Conservation (phyloP, 2,888 invertebrate species). For the Copidosoma aretas region DNA sequence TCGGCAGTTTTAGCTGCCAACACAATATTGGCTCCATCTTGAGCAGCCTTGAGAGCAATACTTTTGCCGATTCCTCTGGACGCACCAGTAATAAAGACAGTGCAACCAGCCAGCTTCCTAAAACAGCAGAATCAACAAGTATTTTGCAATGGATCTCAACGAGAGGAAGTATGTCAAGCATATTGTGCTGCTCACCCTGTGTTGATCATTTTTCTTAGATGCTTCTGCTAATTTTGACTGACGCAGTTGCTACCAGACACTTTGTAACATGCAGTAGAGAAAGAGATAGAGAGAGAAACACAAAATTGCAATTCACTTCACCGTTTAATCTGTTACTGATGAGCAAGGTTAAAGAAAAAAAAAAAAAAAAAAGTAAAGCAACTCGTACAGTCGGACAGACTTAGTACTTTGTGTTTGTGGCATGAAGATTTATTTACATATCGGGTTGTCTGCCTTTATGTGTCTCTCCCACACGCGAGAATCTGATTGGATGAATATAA, state of each 20-base stretch:
- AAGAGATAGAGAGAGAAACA: background rate
- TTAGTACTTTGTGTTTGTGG: too few species aligned
- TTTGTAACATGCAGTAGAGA: background rate
- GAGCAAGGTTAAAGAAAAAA: background rate
- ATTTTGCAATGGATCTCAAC: background rate
- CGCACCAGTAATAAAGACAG: slow-evolving; percentile 94
- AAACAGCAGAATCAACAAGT: slow-evolving; percentile 17
- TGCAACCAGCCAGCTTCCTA: slow-evolving; percentile 83
- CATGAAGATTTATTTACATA: too few species aligned
- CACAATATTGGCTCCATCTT: slow-evolving; percentile 90
- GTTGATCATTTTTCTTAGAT: slow-evolving; percentile 40
- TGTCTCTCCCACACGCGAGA: too few species aligned
- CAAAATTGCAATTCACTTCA: slow-evolving; percentile 33
- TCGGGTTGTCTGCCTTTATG: too few species aligned
- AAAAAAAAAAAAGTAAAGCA: too few species aligned
- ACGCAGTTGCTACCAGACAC: background rate
- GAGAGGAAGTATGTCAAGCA: background rate
- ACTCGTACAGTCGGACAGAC: too few species aligned
- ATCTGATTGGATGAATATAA: too few species aligned
- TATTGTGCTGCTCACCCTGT: slow-evolving; percentile 36
- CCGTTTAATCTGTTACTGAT: background rate
- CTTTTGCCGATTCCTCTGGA: slow-evolving; percentile 96
- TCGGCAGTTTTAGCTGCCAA: slow-evolving; percentile 91
- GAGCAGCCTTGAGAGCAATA: slow-evolving; percentile 90
- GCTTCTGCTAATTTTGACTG: background rate